Base-by-base conservation (phyloP, 1,140 invertebrate genomes). In the Heliothis subflexa region DNA sequence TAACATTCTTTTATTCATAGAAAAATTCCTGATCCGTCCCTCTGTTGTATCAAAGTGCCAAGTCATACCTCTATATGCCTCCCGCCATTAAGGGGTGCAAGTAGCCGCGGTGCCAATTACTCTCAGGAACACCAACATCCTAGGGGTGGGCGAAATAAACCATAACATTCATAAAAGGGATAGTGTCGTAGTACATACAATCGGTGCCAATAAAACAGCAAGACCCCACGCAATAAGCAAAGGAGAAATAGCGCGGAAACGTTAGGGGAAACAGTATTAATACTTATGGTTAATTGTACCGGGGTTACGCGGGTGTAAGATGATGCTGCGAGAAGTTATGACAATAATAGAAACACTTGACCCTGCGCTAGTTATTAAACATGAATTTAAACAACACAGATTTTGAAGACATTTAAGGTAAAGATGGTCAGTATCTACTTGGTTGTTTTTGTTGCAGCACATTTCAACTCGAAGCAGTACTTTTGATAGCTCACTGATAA, bases 231-330 rank as follows among this genome's bases (percentile, higher is more conserved):
- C 88, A 93, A 92, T 91, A 91, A 91, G 91, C 88, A 84, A 79
- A 85, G 81, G 83, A 83, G 90, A 91, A 92, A 92, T 92, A 92
- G 86, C 91, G 90, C 88, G 89, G 90, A 90, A 91, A 92, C 87
- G 86, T 89, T 86, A 85, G 88, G 92, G 92, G 90, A 92, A 91
- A 92, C 92, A 91, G 89, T 92, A 92, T 93, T 93, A 93, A 92
- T 92, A 92, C 92, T 93, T 92, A 92, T 92, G 90, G 91, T 93
- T 93, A 93, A 93, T 91, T 91, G 92, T 92, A 82, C 81, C 85
- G 83, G 86, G 82, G 83, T 64, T 80, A 54, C 64, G 73, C 64
- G 75, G 59, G 47, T 55, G 70, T 91, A 91, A 93, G 88, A 93
- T 93, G 86, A 66, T 73, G 77, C 83, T 81, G 49, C n/a, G 70